A percentile compares a stretch with the other conserved stretches of the same genome.
Conservation (phyloP, 2,888 invertebrate species). For the Agonum fuliginosum region DNA sequence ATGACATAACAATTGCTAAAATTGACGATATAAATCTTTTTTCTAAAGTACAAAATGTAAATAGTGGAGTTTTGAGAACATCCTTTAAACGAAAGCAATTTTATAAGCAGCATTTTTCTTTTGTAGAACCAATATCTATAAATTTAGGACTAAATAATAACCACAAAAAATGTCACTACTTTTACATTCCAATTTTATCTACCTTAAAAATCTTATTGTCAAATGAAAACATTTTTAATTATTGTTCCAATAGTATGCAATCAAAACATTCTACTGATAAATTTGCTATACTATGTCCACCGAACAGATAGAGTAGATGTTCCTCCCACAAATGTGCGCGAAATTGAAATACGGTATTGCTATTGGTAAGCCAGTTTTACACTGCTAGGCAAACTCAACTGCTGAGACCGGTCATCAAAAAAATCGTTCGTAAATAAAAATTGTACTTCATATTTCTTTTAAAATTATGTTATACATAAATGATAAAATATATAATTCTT, state of each 20-base stretch:
- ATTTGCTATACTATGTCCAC: slow-evolving; percentile 42
- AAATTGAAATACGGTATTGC: no score
- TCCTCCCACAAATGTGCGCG: no score
- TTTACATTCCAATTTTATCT: slow-evolving; percentile 57
- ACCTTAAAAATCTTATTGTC: slow-evolving; percentile 42
- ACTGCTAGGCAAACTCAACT: no score
- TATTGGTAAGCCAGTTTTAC: no score
- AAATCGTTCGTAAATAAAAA: no score
- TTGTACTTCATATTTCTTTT: no score
- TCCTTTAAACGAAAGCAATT: slow-evolving; percentile 43
- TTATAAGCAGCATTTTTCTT: slow-evolving; percentile 40
- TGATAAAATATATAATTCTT: no score
- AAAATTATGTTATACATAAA: no score
- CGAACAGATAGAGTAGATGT: no score
- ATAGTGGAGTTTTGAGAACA: slow-evolving; percentile 22
- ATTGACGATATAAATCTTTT: slow-evolving; percentile 13
- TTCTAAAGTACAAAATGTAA: slow-evolving; percentile 33
- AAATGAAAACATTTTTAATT: slow-evolving; percentile 45
- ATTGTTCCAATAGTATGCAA: slow-evolving; percentile 2
- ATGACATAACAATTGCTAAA: background rate
- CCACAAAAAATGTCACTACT: slow-evolving; percentile 51
- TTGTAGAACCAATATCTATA: slow-evolving; percentile 37
- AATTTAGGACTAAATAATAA: slow-evolving; percentile 39
- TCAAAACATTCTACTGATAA: slow-evolving; percentile 4
- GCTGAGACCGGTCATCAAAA: no score